Conservation (phyloP, 2,888 invertebrate genomes). For the Ormyrus labotus region DNA sequence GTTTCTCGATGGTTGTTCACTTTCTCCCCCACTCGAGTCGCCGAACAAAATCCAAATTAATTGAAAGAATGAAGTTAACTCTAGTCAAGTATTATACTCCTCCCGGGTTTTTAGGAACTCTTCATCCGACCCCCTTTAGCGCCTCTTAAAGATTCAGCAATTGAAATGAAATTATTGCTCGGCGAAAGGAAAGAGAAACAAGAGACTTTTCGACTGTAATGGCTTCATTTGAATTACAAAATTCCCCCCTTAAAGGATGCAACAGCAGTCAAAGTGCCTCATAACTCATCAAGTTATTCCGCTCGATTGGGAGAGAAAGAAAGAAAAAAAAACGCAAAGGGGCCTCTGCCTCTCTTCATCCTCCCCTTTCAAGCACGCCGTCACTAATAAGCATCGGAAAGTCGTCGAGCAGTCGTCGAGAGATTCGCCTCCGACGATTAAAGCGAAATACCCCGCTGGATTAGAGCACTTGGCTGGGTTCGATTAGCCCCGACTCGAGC, state of each 20-base stretch:
- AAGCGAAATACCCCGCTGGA: too few relatives aligned
- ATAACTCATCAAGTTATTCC: neutral
- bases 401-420: too few relatives aligned
- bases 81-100: neutral
- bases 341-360: too few relatives aligned
- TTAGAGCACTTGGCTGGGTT: too few relatives aligned
- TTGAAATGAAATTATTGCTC: conserved; percentile 5
- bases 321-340: neutral
- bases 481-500: too few relatives aligned
- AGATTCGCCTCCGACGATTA: too few relatives aligned
- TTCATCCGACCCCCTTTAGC: neutral
- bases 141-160: conserved; percentile 1
- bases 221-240: conserved; percentile 34
- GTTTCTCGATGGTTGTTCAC: too few relatives aligned
- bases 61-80: neutral
- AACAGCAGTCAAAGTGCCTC: conserved; percentile 1
- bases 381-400: too few relatives aligned
- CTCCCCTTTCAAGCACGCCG: too few relatives aligned
- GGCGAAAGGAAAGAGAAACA: neutral
- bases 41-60: too few relatives aligned
- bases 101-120: neutral
- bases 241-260: neutral
- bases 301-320: neutral
- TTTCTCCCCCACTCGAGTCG: too few relatives aligned
- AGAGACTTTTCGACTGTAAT: conserved; percentile 21